phyloP scores from a whole-genome alignment of 2,888 invertebrate genomes.

The Pimpla rufipes region DNA sequence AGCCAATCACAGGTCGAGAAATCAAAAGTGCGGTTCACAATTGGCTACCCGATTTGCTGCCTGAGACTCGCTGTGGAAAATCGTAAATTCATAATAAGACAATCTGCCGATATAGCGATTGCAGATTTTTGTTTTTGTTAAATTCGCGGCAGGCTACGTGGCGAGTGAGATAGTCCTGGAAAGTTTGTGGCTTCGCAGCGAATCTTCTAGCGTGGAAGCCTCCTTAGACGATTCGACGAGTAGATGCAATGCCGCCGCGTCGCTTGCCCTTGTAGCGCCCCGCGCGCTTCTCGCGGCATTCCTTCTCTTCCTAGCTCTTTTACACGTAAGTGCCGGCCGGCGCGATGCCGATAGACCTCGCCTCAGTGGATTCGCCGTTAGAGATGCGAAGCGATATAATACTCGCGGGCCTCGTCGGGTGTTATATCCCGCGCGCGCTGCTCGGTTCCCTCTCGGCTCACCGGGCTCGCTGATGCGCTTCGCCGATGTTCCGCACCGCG shows the following conservation, averaged over 20 bases:
- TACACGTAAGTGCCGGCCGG: slow-evolving; percentile 22
- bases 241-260: slow-evolving; percentile 50
- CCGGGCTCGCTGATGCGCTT: slow-evolving; percentile 46
- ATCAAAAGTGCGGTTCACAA: too few relatives aligned
- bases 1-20: too few relatives aligned
- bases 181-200: neutral
- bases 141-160: too few relatives aligned
- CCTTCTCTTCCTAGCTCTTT: slow-evolving; percentile 55
- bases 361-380: slow-evolving; percentile 66
- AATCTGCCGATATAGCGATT: too few relatives aligned
- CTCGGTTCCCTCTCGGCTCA: slow-evolving; percentile 11
- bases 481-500: slow-evolving; percentile 52
- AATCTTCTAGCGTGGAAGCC: slow-evolving; percentile 32
- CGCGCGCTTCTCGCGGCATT: too few relatives aligned
- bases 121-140: too few relatives aligned
- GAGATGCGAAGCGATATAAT: slow-evolving; percentile 59
- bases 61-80: too few relatives aligned
- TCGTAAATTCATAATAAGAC: too few relatives aligned
- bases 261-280: slow-evolving; percentile 28
- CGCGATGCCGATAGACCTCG: slow-evolving; percentile 63
- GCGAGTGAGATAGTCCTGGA: too few relatives aligned
- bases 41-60: too few relatives aligned
- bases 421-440: neutral
- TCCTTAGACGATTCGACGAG: slow-evolving; percentile 42
- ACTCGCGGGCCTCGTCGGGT: slow-evolving; percentile 8